Percentiles rank a stretch among this genome's conserved stretches.
These are phyloP conservation scores for Semaprochilodus insignis DNA, from an alignment of 2,797 vertebrate species.

Conservation along the genomic window DNA sequence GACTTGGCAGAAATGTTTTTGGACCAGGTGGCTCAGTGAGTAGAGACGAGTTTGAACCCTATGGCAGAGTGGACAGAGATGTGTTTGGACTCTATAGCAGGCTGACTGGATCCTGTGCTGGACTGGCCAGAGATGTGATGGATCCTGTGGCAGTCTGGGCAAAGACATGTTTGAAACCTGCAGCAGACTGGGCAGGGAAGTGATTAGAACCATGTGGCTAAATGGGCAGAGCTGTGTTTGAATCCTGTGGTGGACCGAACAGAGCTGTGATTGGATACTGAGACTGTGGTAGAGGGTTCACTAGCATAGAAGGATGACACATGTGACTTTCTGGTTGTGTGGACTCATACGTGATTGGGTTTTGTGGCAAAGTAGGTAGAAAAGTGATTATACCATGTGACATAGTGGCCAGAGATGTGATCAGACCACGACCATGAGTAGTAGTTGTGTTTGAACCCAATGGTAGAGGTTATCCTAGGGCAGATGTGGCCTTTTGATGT, in stretches of 20 bases:
- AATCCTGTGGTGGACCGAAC: background rate
- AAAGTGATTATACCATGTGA: background rate
- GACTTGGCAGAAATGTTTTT: too few relatives aligned
- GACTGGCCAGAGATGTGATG: background rate
- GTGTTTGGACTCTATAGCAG: too few relatives aligned
- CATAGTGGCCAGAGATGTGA: background rate
- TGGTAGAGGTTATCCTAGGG: background rate
- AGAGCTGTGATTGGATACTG: too few relatives aligned
- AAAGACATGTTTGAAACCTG: background rate
- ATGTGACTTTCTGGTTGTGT: background rate
- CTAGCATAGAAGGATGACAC: background rate
- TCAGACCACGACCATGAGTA: background rate
- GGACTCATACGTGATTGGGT: background rate
- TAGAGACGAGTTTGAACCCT: background rate
- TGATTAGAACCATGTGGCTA: background rate
- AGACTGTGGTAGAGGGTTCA: too few relatives aligned
- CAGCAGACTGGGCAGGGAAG: background rate
- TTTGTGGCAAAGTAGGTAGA: background rate
- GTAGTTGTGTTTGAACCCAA: background rate
- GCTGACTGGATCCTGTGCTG: too few relatives aligned
- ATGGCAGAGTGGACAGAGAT: background rate
- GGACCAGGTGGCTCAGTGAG: background rate
- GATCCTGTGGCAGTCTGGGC: too few relatives aligned
- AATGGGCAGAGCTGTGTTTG: background rate
- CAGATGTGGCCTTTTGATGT: background rate